Base-by-base conservation (phyloP, 53 echinoderm and acorn worm genomes). In the Paelopatides confundens region DNA sequence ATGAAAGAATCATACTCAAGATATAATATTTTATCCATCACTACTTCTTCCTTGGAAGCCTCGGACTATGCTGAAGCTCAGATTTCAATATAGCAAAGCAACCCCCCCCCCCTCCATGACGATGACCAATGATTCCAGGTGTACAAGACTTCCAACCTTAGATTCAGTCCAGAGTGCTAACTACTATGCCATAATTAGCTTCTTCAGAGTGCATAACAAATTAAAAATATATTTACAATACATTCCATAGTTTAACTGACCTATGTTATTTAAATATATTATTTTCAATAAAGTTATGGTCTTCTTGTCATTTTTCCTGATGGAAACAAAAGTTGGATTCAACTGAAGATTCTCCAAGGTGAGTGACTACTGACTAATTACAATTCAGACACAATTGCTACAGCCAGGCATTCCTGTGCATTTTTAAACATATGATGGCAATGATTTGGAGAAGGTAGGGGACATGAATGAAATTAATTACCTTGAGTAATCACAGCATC, bases 241-340 rank as follows among this genome's bases (percentile, higher is more conserved):
- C 40, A 40, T 40, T 40, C 6, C 40, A 40, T 40, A 40, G 40
- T 40, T 40, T 40, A 40, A 40, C 40, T 40, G 40, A 40, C 40
- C 40, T 40, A 40, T 40, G 40, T 53, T 53, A 53, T 53, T n/a
- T 4, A 15, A 53, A 18, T 53, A n/a, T 69, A 69, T 69, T 69
- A 69, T 53, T 69, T 65, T 69, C 69, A 69, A 69, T 69, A 69
- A 69, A 69, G 69, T 69, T 69, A 33, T 32, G 35, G 32, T 33
- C 27, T 69, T 69, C 29, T 69, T 69, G 69, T 69, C 69, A 69
- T 69, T 69, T 6, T 69, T 69, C 69, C 69, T 69, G 69, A 27
- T 69, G 69, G 33, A 69, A 69, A 69, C 69, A 66, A 7, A 66
- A 66, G 66, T 66, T 66, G 3, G 66, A 66, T 66, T 66, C 66